A percentile compares a stretch with the other conserved stretches of the same genome.
Conservation (phyloP, 2,113 vertebrate genomes). For the Mus pahari region DNA sequence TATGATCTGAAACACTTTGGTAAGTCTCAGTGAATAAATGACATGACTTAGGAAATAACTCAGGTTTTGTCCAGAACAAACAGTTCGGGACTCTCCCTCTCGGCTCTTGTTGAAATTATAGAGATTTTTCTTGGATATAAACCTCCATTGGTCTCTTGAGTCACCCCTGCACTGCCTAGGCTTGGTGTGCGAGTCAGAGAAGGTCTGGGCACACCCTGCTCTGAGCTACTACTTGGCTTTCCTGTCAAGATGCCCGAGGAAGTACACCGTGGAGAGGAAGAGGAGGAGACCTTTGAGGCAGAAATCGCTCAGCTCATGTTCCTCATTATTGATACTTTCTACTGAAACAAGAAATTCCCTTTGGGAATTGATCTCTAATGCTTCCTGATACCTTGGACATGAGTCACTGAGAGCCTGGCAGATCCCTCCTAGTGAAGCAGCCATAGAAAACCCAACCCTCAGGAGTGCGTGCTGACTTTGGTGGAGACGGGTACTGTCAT, state of each 20-base stretch:
- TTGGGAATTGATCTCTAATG: conserved; percentile 93
- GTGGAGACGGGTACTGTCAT: too few species aligned
- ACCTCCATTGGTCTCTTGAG: not conserved
- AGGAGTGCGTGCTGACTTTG: conserved; percentile 85
- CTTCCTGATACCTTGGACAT: conserved; percentile 96
- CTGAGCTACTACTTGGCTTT: rapidly evolving
- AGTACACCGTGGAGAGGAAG: conserved; percentile 87
- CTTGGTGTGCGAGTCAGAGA: rapidly evolving
- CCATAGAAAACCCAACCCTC: conserved; percentile 92
- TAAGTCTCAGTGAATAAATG: not conserved
- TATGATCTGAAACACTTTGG: not conserved
- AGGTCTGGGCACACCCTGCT: rapidly evolving
- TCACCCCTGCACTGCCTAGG: rapidly evolving
- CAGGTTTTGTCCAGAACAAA: not conserved
- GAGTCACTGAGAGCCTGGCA: conserved; percentile 95
- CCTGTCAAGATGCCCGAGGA: conserved; percentile 89
- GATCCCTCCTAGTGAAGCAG: conserved; percentile 93
- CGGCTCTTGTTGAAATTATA: not conserved
- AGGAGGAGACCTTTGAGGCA: conserved; percentile 92
- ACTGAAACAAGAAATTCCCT: conserved; percentile 97
- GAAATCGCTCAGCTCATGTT: conserved; percentile 92
- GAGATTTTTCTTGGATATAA: not conserved
- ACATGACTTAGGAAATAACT: not conserved
- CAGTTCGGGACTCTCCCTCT: not conserved
- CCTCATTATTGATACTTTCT: conserved; percentile 97